Base-by-base conservation (phyloP, 2,797 vertebrate species). In the Mustela erminea region DNA sequence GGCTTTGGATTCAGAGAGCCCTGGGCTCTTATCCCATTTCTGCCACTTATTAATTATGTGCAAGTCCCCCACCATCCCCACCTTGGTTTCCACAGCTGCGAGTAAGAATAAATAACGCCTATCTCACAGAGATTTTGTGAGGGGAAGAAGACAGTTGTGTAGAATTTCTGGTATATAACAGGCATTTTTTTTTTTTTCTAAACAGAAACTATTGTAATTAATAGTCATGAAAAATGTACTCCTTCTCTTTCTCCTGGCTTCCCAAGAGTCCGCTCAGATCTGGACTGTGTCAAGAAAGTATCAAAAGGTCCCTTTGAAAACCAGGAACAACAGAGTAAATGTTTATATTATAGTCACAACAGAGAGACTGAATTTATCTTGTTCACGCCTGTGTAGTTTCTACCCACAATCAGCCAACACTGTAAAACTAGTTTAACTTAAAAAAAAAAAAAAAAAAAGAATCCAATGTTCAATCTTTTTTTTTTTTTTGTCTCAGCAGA, bases 281-380 rank as follows among this genome's bases (percentile, higher is more conserved):
- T 84, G 52, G 56, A 81, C 52, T 43, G 11, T 77, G 66, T 96
- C 82, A 83, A 85, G 38, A 95, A 95, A 93, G 46, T 83, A 35
- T 23, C 81, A 29, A 91, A 81, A 60, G 15, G 15, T 14, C 43
- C 43, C 49, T 90, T 9, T 62, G 74, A 77, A 66, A 95, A 93
- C 25, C 41, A 70, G 35, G 46, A 92, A 83, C 15, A 86, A 74
- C 0, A 56, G 5, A 54, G 38, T 80, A 60, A 46, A 92, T 66
- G 93, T 95, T 96, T 75, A 58, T 35, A 75, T 86, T 90, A 91
- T 9, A 81, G n/a, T 86, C 41, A 83, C 46, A 86, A 41, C 18
- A 35, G 68, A 95, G 68, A 90, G 46, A 90, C 0, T 77, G 7
- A 77, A 92, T 83, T 77, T 20, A 90, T 60, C 56, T 93, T 93